Evolutionary conservation across 2,888 invertebrate species (phyloP).

Genomic region (Drosophila paranaensis): DNA sequence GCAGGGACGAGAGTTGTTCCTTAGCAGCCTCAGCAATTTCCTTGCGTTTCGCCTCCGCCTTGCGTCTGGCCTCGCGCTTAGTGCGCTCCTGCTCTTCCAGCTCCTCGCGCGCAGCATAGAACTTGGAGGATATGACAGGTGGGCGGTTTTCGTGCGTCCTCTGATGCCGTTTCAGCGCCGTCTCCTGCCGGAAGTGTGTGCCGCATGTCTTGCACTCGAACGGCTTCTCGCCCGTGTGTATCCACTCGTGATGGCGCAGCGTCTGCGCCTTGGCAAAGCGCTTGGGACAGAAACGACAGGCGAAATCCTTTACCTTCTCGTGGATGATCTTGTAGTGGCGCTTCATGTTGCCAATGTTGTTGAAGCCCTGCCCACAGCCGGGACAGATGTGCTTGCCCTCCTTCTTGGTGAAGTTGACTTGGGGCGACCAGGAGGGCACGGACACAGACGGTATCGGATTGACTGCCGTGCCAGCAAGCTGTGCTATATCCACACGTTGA

Average conservation of each 20-base stretch:
- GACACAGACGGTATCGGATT: slow-evolving; percentile 81
- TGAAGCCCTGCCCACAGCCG: slow-evolving; percentile 82
- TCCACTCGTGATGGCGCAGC: slow-evolving; percentile 83
- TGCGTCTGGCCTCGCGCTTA: slow-evolving; percentile 76
- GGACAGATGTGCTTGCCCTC: slow-evolving; percentile 83
- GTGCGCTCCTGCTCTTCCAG: slow-evolving; percentile 73
- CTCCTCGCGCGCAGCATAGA: slow-evolving; percentile 69
- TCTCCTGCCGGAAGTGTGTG: slow-evolving; percentile 82
- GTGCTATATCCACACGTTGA: slow-evolving; percentile 80
- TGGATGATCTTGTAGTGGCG: slow-evolving; percentile 83
- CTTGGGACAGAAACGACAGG: slow-evolving; percentile 82
- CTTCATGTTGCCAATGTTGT: slow-evolving; percentile 82
- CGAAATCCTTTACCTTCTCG: slow-evolving; percentile 83
- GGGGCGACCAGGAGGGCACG: slow-evolving; percentile 82
- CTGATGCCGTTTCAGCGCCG: slow-evolving; percentile 82
- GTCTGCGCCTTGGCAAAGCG: slow-evolving; percentile 83
- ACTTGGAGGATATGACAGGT: slow-evolving; percentile 71
- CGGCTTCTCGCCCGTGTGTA: slow-evolving; percentile 83
- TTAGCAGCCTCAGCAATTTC: slow-evolving; percentile 81
- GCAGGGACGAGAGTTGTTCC: slow-evolving; percentile 70
- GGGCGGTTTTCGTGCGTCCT: slow-evolving; percentile 80
- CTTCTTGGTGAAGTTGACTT: slow-evolving; percentile 83
- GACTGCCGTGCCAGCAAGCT: slow-evolving; percentile 80
- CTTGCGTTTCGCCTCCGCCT: slow-evolving; percentile 70
- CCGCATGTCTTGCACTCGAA: slow-evolving; percentile 81